phyloP scores from a whole-genome alignment of 2,888 invertebrate species.

The Metallyticus violacea region DNA sequence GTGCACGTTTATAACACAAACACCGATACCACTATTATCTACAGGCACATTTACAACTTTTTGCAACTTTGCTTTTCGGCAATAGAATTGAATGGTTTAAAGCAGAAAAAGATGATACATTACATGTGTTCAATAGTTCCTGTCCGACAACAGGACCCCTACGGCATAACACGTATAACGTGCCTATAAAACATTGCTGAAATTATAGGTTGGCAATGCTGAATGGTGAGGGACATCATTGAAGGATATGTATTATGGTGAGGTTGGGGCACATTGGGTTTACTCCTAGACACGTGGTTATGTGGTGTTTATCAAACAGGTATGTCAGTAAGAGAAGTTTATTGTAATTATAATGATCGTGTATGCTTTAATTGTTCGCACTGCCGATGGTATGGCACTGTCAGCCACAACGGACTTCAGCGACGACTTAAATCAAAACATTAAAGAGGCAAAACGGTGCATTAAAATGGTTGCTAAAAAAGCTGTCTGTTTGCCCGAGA shows the following conservation, averaged over 20 bases:
- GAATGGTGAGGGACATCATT: no score
- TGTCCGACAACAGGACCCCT: no score
- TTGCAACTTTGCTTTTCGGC: no score
- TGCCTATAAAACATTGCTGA: no score
- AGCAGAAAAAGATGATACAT: no score
- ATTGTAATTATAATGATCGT: conserved; percentile 37
- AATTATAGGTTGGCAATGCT: no score
- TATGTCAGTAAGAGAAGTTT: not conserved
- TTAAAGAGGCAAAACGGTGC: conserved; percentile 42
- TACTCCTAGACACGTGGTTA: not conserved
- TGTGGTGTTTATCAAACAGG: not conserved
- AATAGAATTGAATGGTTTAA: no score
- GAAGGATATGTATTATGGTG: not conserved
- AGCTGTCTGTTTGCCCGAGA: conserved; percentile 42
- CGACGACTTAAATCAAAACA: conserved; percentile 40
- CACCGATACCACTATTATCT: no score
- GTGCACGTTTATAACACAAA: no score
- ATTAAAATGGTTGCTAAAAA: conserved; percentile 43
- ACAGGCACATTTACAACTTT: no score
- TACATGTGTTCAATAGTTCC: no score
- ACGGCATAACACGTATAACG: no score
- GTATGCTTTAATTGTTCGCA: conserved; percentile 41
- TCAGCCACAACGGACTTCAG: conserved; percentile 44
- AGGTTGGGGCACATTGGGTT: not conserved
- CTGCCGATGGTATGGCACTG: conserved; percentile 43